Evolutionary conservation across 2,888 invertebrate genomes (phyloP), one percentile per base, ranked within the genome.

Genomic region (Trachelus iudaicus): DNA sequence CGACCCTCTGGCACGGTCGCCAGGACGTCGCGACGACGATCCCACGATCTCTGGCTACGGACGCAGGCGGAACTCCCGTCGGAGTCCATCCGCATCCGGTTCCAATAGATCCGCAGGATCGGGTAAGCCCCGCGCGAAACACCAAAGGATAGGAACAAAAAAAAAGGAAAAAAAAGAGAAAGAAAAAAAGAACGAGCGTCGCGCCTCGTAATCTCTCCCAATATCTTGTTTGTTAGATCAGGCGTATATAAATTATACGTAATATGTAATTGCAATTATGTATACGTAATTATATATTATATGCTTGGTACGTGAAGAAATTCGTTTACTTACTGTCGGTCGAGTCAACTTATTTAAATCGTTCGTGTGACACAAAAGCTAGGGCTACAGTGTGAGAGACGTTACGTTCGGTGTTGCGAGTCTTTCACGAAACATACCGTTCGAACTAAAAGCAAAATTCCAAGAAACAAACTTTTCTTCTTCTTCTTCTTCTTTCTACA

Each of bases 291-390:
- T 56, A 85, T 80, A 81, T 80, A 77, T 75, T 81, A 82, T 82
- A 85, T 85, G 87, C 87, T 88, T 88, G 86, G 85, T 87, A 89
- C 85, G 87, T 88, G 87, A 89, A 56, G 87, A 89, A 56, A 87
- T 86, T 87, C 85, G 80, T 89, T 90, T 91, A 90, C 91, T 91
- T 91, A 91, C 91, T 90, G 90, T 91, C 90, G 87, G 84, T 88
- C 85, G 87, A 87, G 86, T 88, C 88, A 86, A 90, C 86, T 89
- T 90, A 88, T 88, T 86, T 89, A 88, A 88, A 87, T 90, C 83
- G 84, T 86, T 87, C 82, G 84, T 87, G 86, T 88, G 85, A 90
- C 88, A 90, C 87, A 89, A 88, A 90, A 90, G 87, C 88, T 90
- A 87, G 40, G 40, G 82, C 85, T 88, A 85, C 86, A 80, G 82